phyloP scores from a whole-genome alignment of 2,113 vertebrate species.

The Herpetotheres cachinnans region DNA sequence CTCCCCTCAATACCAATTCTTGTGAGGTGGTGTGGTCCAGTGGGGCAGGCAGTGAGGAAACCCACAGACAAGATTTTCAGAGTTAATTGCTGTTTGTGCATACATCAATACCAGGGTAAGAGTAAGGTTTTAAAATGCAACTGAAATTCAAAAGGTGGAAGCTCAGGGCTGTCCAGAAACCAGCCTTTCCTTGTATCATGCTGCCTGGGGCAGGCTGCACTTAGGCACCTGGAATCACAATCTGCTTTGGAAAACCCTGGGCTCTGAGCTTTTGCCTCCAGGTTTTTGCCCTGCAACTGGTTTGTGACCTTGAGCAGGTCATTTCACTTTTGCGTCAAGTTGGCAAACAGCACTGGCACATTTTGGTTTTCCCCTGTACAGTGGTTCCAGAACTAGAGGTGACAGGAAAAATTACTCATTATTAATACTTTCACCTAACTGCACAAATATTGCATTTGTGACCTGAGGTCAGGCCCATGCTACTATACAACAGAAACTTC shows the following conservation, averaged over 20 bases:
- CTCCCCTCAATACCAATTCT: background rate
- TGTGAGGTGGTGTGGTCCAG: background rate
- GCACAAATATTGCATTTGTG: background rate
- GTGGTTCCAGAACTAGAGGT: background rate
- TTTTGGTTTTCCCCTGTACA: background rate
- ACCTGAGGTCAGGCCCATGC: background rate
- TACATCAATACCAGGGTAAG: background rate
- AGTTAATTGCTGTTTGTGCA: background rate
- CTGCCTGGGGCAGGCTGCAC: fast-evolving
- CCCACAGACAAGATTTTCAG: background rate
- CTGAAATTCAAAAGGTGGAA: background rate
- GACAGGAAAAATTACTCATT: background rate
- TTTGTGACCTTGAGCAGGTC: background rate
- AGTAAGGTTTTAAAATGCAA: background rate
- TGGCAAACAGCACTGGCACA: too few species aligned
- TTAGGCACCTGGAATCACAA: fast-evolving
- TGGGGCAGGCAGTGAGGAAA: background rate
- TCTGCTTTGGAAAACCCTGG: background rate
- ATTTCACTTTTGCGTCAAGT: background rate
- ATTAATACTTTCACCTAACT: background rate
- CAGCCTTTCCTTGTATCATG: background rate
- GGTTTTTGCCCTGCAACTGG: background rate
- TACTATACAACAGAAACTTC: background rate
- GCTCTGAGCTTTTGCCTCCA: background rate
- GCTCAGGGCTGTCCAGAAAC: background rate